phyloP scores from a whole-genome alignment of 2,113 vertebrate species.

The Cyprinodon tularosa region DNA sequence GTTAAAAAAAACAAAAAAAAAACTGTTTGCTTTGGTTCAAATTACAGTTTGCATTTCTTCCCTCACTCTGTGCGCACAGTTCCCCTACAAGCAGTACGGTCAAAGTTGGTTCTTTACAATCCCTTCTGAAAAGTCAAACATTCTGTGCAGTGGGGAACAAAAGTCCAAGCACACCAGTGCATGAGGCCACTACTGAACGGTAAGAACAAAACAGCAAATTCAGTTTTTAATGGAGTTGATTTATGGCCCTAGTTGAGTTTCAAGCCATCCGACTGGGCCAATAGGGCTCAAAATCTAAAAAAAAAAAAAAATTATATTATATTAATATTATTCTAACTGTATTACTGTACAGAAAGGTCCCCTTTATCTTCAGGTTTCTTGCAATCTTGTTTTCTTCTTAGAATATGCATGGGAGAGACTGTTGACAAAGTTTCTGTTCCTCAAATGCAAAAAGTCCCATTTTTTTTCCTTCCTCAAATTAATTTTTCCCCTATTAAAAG shows the following conservation, averaged over 20 bases:
- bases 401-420: background rate
- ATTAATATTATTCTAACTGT: background rate
- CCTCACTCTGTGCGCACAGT: slow-evolving; percentile 33
- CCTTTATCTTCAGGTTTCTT: background rate
- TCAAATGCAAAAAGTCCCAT: slow-evolving; percentile 24
- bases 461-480: slow-evolving; percentile 51
- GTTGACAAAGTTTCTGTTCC: slow-evolving; percentile 53
- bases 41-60: background rate
- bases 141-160: slow-evolving; percentile 52
- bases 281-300: background rate
- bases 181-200: slow-evolving; percentile 58
- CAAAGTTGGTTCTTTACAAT: slow-evolving; percentile 23
- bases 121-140: slow-evolving; percentile 45
- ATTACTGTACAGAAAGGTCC: background rate
- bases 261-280: background rate
- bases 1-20: background rate
- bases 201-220: slow-evolving; percentile 32
- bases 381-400: background rate
- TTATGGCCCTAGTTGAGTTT: background rate
- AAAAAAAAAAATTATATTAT: background rate
- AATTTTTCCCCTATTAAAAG: background rate
- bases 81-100: slow-evolving; percentile 43
- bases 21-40: background rate
- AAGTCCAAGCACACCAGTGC: slow-evolving; percentile 34
- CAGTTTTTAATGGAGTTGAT: background rate